Evolutionary conservation across 2,888 invertebrate genomes (phyloP).

Genomic region (Ametastegia equiseti): DNA sequence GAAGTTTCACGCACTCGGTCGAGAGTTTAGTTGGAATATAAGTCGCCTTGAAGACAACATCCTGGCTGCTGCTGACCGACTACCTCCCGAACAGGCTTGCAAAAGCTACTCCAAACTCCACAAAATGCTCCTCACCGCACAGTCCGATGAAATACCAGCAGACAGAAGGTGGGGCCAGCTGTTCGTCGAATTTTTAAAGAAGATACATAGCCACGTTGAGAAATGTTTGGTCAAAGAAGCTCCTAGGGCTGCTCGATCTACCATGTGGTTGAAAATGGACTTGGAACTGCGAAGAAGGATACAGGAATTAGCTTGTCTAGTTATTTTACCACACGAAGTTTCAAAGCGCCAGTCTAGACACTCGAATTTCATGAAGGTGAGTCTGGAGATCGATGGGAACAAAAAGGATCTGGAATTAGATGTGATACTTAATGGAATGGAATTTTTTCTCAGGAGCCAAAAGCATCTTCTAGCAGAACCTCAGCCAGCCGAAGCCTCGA

Average conservation of each 20-base stretch:
- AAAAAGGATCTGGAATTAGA: background rate
- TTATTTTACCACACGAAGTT: constrained; percentile 75
- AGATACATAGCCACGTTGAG: constrained; percentile 83
- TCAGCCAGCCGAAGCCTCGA: constrained; percentile 69
- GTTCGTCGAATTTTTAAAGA: constrained; percentile 80
- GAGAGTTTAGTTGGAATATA: constrained; percentile 86
- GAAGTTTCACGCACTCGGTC: constrained; percentile 82
- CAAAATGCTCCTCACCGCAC: constrained; percentile 68
- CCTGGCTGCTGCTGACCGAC: constrained; percentile 85
- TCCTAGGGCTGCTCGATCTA: constrained; percentile 81
- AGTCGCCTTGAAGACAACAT: constrained; percentile 88
- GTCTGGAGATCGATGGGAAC: background rate
- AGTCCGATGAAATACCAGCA: constrained; percentile 70
- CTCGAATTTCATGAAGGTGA: constrained; percentile 71
- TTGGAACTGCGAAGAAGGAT: constrained; percentile 80
- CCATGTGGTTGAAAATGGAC: constrained; percentile 83
- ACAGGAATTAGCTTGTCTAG: constrained; percentile 81
- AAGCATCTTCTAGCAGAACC: constrained; percentile 65
- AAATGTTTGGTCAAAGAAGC: constrained; percentile 85
- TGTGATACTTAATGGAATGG: constrained; percentile 31
- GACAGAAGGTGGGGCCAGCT: constrained; percentile 78
- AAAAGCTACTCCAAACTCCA: constrained; percentile 82
- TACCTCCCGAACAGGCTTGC: constrained; percentile 91
- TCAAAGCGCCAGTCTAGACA: constrained; percentile 67
- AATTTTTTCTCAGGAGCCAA: constrained; percentile 64